These are phyloP conservation scores for Tetranychus urticae DNA, from an alignment of 1,140 invertebrate species.

Conservation along the genomic window DNA sequence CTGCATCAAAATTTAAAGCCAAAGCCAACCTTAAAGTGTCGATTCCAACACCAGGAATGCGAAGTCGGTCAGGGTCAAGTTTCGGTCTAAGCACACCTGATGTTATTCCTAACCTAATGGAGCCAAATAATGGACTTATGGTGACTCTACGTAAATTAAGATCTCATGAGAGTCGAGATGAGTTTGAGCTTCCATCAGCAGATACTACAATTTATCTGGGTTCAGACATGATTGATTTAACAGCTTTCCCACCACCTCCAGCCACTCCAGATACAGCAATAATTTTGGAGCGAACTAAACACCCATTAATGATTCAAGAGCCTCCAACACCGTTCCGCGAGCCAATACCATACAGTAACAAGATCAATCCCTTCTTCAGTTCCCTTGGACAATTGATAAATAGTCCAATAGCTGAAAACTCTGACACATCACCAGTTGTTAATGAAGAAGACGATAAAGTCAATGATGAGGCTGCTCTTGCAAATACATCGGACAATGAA, in stretches of 20 bases:
- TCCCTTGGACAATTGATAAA: not conserved
- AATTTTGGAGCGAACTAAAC: not conserved
- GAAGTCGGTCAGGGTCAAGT: not conserved
- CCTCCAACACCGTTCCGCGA: not conserved
- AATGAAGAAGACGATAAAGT: no score
- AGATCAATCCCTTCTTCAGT: not conserved
- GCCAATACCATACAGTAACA: not conserved
- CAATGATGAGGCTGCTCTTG: no score
- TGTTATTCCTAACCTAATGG: conserved; percentile 21
- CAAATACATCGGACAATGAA: not conserved
- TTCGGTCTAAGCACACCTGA: conserved; percentile 29
- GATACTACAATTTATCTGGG: conserved; percentile 36
- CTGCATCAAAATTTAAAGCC: no score
- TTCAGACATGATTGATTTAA: conserved; percentile 69
- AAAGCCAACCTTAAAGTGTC: not conserved
- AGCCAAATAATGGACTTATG: conserved; percentile 11
- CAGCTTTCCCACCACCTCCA: conserved; percentile 51
- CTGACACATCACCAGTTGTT: not conserved
- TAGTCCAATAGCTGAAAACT: not conserved
- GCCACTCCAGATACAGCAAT: not conserved
- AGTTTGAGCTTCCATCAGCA: not conserved
- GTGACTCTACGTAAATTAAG: conserved; percentile 22
- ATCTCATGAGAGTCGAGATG: conserved; percentile 1
- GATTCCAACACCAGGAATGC: not conserved
- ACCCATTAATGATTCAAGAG: not conserved